Evolutionary conservation across 2,113 vertebrate species (phyloP), one percentile per base, ranked within the genome.

Genomic region (Leptobrachium leishanense): DNA sequence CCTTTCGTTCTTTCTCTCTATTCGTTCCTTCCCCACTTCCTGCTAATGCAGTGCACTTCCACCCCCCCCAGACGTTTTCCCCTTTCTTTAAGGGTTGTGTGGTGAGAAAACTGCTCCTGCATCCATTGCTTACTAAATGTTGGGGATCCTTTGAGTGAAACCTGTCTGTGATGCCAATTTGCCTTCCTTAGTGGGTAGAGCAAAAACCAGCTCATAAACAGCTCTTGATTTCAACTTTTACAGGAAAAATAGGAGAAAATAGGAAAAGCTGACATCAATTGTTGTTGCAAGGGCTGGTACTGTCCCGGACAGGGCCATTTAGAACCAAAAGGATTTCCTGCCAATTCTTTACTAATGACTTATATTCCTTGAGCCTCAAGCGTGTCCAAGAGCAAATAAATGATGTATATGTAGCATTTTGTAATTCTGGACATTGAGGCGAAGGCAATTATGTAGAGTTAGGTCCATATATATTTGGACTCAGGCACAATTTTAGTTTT

Each of bases 91-190:
- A 84, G 85, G 83, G 84, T 78, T 83, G 85, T 85, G 83, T 83
- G 85, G 66, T 83, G 82, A 85, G 84, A 55, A 82, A 84, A 68
- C 81, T 84, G 83, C 87, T 82, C 84, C 85, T 86, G 83, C 85
- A 84, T 87, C 89, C 89, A 90, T 91, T 78, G 88, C 90, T 90
- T 91, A 79, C 85, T 68, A 88, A 79, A 88, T 84, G 88, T 89
- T 90, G 74, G 82, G 85, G 86, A 88, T 87, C 77, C 86, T 87
- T 83, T 88, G 57, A 74, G 83, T 90, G 86, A 86, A 83, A 41
- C 88, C 85, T 89, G 89, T 90, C 89, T 89, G 89, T 91, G 89
- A 79, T 76, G 89, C 90, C 88, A 74, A 85, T 87, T 84, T 84
- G 85, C 88, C 85, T 85, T 90, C 86, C 0, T 1, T 85, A 84